These are phyloP conservation scores for Macrobrachium rosenbergii DNA, from an alignment of 1,140 invertebrate species.

Conservation along the genomic window DNA sequence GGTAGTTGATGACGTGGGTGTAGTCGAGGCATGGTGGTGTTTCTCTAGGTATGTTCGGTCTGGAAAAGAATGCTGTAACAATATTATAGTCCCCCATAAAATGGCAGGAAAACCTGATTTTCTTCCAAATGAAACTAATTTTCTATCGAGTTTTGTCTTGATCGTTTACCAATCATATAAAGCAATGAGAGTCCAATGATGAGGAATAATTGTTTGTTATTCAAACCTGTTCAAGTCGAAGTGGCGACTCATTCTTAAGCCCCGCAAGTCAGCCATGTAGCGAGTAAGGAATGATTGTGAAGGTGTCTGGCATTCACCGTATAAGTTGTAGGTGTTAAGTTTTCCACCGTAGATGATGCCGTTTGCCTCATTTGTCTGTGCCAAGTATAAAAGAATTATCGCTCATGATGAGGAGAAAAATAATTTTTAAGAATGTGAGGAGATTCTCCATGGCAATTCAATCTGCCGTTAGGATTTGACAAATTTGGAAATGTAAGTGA, in stretches of 20 bases:
- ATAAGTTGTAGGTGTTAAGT: slow-evolving; percentile 63
- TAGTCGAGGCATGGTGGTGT: not conserved
- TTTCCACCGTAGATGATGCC: slow-evolving; percentile 58
- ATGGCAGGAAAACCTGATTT: slow-evolving; percentile 26
- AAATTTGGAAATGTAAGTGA: too few species aligned
- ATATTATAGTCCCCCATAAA: slow-evolving; percentile 26
- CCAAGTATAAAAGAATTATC: not conserved
- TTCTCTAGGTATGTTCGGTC: not conserved
- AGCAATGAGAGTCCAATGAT: too few species aligned
- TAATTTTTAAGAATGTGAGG: too few species aligned
- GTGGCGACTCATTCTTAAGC: slow-evolving; percentile 5
- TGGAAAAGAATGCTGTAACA: slow-evolving; percentile 23
- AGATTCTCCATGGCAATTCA: too few species aligned
- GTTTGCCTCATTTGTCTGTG: slow-evolving; percentile 35
- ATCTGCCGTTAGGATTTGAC: too few species aligned
- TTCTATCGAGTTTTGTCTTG: too few species aligned
- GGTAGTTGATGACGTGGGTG: too few species aligned
- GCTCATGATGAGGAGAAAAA: not conserved
- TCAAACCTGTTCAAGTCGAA: slow-evolving; percentile 11
- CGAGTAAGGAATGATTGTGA: slow-evolving; percentile 16
- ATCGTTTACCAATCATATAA: too few species aligned
- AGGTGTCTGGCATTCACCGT: slow-evolving; percentile 47
- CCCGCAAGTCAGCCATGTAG: slow-evolving; percentile 24
- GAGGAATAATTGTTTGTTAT: not conserved
- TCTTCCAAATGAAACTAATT: slow-evolving; percentile 23